Evolutionary conservation across 2,888 invertebrate species (phyloP), one percentile per base, ranked within the genome.

Genomic region (Sinotaia quadrata): DNA sequence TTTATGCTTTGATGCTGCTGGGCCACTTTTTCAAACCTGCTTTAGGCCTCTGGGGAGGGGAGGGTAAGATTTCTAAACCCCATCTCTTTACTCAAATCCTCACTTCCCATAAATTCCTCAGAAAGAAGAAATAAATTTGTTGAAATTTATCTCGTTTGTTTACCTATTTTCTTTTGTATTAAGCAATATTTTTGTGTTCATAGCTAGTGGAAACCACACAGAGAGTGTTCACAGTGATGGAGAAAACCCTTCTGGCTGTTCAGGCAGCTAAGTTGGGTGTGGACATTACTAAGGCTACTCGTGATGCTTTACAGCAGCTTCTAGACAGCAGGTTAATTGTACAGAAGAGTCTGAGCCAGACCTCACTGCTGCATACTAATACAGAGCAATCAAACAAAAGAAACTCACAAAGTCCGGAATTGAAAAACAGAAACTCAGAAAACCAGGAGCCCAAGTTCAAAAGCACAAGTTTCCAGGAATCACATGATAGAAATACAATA

Each of bases 171-270:
- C 15, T 3, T 10, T 18, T 29, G 24, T 4, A 41, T 8, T 12
- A 41, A 41, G 18, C 41, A 41, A 41, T 8, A 41, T 18, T 54
- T 54, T 27, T 24, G n/a, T 49, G 49, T 49, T 56, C 12, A 56
- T 75, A 72, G 71, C 31, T 68, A n/a, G 66, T 72, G 10, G 57
- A 71, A 10, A 58, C 77, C 2, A 76, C 78, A 18, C 67, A 79
- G 61, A 75, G 75, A 29, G 80, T 84, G 5, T 75, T 81, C 59
- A 54, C 87, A 2, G 87, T 95, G 60, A 84, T 92, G n/a, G 84
- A 84, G 2, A 87, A 88, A 59, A 93, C 94, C 0, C 89, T 96
- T 60, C 85, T 94, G 58, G 89, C 91, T 1, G 91, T 92, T n/a
- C 93, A 94, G 85, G 68, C 75, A 24, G 67, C 70, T 2, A 61